Conservation (phyloP, 2,888 invertebrate species). For the Macropis europaea region DNA sequence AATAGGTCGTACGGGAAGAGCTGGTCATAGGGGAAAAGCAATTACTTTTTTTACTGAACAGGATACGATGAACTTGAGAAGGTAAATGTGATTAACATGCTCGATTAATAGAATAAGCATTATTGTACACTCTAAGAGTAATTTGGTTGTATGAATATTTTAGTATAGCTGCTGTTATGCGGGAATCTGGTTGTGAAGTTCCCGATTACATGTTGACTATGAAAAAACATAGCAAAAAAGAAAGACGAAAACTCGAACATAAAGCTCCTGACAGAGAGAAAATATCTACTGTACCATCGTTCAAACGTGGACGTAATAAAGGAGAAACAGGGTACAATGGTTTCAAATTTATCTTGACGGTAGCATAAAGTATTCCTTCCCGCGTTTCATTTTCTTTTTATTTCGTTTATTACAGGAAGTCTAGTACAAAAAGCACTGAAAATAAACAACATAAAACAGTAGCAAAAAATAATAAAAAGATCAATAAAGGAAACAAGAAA, state of each 20-base stretch:
- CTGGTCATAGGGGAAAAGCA: constrained; percentile 93
- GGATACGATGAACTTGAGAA: constrained; percentile 92
- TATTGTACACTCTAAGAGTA: no score
- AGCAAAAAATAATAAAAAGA: background rate
- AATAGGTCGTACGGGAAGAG: constrained; percentile 94
- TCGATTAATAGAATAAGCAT: background rate
- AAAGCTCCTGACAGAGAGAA: constrained; percentile 84
- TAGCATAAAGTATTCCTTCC: no score
- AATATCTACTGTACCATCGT: constrained; percentile 49
- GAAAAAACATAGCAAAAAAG: constrained; percentile 85
- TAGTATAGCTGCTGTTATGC: constrained; percentile 94
- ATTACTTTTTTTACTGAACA: constrained; percentile 96
- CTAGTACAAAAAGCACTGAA: background rate
- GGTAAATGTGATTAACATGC: constrained; percentile 80
- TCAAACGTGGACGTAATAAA: constrained; percentile 11
- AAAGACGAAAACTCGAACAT: constrained; percentile 80
- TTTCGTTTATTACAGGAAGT: constrained; percentile 10
- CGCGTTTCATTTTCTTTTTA: background rate
- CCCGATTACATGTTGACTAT: constrained; percentile 94
- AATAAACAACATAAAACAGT: background rate
- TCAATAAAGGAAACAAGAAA: background rate
- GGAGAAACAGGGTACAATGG: constrained; percentile 9
- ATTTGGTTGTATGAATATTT: constrained; percentile 48
- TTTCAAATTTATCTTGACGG: background rate
- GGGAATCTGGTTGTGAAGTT: constrained; percentile 94